Conservation (phyloP, 2,113 vertebrate species). For the Eira barbara region DNA sequence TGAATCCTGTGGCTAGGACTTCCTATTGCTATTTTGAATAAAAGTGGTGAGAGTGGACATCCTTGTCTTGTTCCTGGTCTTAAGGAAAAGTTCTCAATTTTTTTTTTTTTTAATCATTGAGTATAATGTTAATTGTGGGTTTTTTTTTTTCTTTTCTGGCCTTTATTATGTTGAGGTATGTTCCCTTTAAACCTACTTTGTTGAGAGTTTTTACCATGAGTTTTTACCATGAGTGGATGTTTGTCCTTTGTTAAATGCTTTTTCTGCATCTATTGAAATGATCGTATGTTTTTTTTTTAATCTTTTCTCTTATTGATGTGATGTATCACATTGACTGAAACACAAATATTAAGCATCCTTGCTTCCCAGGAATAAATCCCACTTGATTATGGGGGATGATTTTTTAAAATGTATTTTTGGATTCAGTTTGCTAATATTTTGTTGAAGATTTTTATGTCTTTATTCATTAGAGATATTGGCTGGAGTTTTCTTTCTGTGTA, state of each 20-base stretch:
- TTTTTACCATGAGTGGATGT: not conserved
- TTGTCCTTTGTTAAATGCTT: not conserved
- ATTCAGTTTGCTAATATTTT: not conserved
- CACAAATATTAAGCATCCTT: not conserved
- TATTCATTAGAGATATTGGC: not conserved
- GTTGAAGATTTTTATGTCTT: not conserved
- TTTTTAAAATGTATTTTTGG: not conserved
- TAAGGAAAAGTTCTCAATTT: not conserved
- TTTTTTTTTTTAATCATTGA: not conserved
- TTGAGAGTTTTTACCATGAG: not conserved
- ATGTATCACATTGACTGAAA: not conserved
- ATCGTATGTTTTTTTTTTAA: not conserved
- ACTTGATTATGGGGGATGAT: not conserved
- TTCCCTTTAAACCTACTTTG: not conserved
- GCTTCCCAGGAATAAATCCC: not conserved
- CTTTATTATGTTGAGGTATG: not conserved
- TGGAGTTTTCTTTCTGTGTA: not conserved
- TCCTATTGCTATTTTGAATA: not conserved
- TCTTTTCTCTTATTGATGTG: not conserved
- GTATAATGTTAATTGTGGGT: not conserved
- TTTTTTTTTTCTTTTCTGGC: not conserved
- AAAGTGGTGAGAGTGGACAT: not conserved
- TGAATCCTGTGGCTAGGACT: not conserved
- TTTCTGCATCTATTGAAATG: not conserved
- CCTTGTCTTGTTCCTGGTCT: not conserved